Base-by-base conservation (phyloP, 2,797 vertebrate genomes). In the Tenualosa thibaudeaui region DNA sequence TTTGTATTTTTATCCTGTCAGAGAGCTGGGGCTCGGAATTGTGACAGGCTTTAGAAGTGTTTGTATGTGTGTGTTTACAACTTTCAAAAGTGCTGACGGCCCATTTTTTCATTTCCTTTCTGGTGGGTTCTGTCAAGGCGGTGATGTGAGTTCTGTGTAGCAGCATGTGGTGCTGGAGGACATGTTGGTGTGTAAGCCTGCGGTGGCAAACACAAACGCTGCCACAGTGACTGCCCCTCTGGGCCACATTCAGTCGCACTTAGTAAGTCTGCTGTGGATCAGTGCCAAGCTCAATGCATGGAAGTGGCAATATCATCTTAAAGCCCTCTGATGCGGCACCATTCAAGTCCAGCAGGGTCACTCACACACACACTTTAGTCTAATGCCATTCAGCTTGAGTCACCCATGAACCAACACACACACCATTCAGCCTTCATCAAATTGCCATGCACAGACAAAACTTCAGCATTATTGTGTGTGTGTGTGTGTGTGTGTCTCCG, bases 231-330 rank as follows among this genome's bases (percentile, higher is more conserved):
- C 62, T 31, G 24, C 9, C 26, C 31, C 65, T 31, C 65, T 17
- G 5, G 13, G 7, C 68, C 3, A 0, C 68, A 40, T 75, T 75
- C 31, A 75, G 31, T 1, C 1, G 12, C 13, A 5, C 17, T 37
- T 13, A 13, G 51, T 19, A 75, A 75, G 13, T 12, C 62, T 13
- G 2, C 31, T 17, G 68, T 12, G 68, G 68, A 75, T 75, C 3
- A 75, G 68, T 75, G 68, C 37, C 68, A 71, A 71, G 50, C 65
- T 37, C 26, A 71, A 75, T 43, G 37, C 31, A 75, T 12, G 68
- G 68, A 43, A 17, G 37, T 31, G 65, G 4, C 15, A 19, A 19
- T 75, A 19, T 17, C 31, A 26, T 31, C 24, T 75, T 75, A 75
- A 43, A 75, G 4, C 0, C 68, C 37, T 71, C 65, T 71, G 65